Evolutionary conservation across 2,797 vertebrate genomes (phyloP).

Genomic region (Notolabrus celidotus): DNA sequence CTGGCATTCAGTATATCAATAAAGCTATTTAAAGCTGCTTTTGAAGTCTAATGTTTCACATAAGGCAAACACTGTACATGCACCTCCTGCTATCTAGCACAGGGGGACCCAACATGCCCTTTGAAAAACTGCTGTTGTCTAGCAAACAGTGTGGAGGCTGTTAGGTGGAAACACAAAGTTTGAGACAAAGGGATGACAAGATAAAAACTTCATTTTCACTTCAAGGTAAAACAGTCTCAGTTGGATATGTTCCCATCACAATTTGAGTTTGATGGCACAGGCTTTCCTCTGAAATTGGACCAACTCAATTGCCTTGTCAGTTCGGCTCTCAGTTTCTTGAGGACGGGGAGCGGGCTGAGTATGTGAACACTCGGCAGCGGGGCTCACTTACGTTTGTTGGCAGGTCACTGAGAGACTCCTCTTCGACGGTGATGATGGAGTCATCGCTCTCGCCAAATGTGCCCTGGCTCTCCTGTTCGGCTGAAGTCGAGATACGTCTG

Average conservation of each 20-base stretch:
- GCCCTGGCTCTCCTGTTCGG: slow-evolving; percentile 29
- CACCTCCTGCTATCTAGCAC: too few species aligned
- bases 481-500: slow-evolving; percentile 10
- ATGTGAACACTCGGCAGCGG: slow-evolving; percentile 12
- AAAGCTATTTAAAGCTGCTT: background rate
- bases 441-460: slow-evolving; percentile 17
- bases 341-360: slow-evolving; percentile 10
- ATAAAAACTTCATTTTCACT: slow-evolving; percentile 5
- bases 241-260: slow-evolving; percentile 5
- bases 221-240: slow-evolving; percentile 9
- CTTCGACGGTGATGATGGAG: slow-evolving; percentile 23
- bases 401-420: slow-evolving; percentile 20
- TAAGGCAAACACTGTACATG: background rate
- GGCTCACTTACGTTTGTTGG: slow-evolving; percentile 21
- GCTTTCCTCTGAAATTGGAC: slow-evolving; percentile 9
- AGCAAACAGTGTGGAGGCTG: background rate
- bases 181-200: background rate
- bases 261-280: slow-evolving; percentile 14
- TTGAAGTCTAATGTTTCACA: background rate
- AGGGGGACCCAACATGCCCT: background rate
- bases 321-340: slow-evolving; percentile 7
- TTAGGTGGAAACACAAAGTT: too few species aligned
- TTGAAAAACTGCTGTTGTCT: background rate
- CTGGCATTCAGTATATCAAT: background rate
- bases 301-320: background rate